Base-by-base conservation (phyloP, 2,888 invertebrate genomes). In the Hipparchia semele region DNA sequence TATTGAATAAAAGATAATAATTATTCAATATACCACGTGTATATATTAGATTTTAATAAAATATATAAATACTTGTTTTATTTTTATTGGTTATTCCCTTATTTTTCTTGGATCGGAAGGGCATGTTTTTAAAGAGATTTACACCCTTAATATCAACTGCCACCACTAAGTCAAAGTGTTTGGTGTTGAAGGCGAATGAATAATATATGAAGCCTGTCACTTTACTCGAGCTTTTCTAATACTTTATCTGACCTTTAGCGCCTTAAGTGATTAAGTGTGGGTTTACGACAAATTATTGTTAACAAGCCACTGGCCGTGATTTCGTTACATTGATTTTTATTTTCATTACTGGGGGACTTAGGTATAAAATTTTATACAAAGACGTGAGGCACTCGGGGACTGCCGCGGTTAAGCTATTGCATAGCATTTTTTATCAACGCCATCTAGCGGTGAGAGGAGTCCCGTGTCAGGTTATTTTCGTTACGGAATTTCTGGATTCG, bases 161-260 rank as follows among this genome's bases (percentile, higher is more conserved):
- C 53, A 53, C 53, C 23, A 33, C 51, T 53, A 10, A 23, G 13
- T 51, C 33, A 51, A 64, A 51, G 23, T 65, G 51, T 51, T 33
- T 23, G 6, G 23, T 2, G 13, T 62, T 65, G 13, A 6, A 23
- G 6, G 39, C 1, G 5, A 4, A 33, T 65, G 33, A 51, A 65
- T 65, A 53, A 65, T 53, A 65, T 65, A 65, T 33, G 65, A 65
- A 53, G 65, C 65, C 65, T 53, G 53, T 65, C 65, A 53, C 10
- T 53, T 65, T 53, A 33, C 13, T 51, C 7, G 12, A 53, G 6
- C 10, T 51, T 53, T 12, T 10, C 33, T 39, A 5, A 4, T 5
- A 39, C 39, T 39, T 39, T 39, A 39, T 53, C 23, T 65, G 53
- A 6, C 59, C 59, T 60, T 39, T 10, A 4, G 51, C 5, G 39